Conservation (phyloP, 2,113 vertebrate species). For the Saguinus midas region DNA sequence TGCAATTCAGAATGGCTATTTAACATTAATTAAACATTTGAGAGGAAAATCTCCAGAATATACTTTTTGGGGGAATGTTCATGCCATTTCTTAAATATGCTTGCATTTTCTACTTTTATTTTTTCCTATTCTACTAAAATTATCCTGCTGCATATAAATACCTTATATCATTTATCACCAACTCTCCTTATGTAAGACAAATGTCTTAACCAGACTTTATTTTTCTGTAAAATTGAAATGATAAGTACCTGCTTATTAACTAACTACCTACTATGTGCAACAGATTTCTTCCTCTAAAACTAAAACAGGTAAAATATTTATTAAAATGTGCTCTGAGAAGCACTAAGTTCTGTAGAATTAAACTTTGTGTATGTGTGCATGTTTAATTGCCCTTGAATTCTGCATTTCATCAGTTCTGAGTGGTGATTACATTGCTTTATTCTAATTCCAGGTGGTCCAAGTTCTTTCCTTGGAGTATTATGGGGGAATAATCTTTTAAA, state of each 20-base stretch:
- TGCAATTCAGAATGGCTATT: not conserved
- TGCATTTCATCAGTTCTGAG: conserved; percentile 13
- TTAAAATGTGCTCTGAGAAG: not conserved
- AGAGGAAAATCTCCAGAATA: not conserved
- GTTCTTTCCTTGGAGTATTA: not conserved
- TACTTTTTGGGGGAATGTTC: not conserved
- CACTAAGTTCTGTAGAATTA: not conserved
- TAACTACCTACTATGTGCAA: conserved; percentile 29
- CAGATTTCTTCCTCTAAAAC: conserved; percentile 41
- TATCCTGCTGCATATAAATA: not conserved
- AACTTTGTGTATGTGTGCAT: not conserved
- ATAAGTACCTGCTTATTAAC: conserved; percentile 6
- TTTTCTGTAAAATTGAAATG: conserved; percentile 48
- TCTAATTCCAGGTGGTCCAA: not conserved
- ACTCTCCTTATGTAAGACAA: not conserved
- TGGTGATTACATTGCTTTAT: not conserved
- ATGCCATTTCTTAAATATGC: not conserved
- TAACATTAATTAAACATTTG: conserved; percentile 19
- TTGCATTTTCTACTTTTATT: conserved; percentile 51
- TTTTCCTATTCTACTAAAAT: conserved; percentile 37
- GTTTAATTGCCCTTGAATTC: not conserved
- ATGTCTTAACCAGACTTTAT: conserved; percentile 19
- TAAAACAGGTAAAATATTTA: conserved; percentile 31
- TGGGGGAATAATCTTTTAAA: not conserved
- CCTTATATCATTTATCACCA: not conserved